Evolutionary conservation across 2,888 invertebrate genomes (phyloP), one percentile per base, ranked within the genome.

Genomic region (Cepaea hortensis): DNA sequence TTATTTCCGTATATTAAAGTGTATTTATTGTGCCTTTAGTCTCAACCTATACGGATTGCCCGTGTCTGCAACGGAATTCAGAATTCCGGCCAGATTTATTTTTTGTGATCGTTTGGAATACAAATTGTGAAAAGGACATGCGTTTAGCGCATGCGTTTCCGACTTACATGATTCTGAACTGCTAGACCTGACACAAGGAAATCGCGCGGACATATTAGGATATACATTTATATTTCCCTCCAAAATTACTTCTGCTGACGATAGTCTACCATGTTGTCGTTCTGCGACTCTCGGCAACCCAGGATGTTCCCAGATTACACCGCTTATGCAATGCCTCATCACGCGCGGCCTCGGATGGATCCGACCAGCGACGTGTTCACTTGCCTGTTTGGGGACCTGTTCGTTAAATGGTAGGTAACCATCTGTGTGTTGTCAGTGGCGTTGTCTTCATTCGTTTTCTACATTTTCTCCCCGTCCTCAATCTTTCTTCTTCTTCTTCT

Each of bases 281-380:
- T 87, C 83, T 88, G 88, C 48, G 88, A 88, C 46, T 61, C 85
- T 73, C 84, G 86, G 46, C 88, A 86, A 76, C 84, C 88, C 20
- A 48, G 88, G 86, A 88, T 88, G 88, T 88, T 86, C 82, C 88
- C 88, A n/a, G 88, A 88, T 50, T 88, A 88, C 62, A 72, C 84
- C 65, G 81, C 81, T 11, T 81, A 81, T 35, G 86, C 80, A 62
- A 80, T 81, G 88, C 87, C 84, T 81, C 87, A 73, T 85, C 85
- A 80, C 88, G 87, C 90, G 20, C 82, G 92, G 20, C 91, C 91
- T 18, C 89, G 92, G 83, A 91, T 92, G 89, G 92, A 92, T 87
- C 90, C 92, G 7, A 91, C 93, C n/a, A 92, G 90, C 87, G 93
- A 93, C 87, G 93, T 93, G 50, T 93, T 93, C 84, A 91, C 92